A percentile compares a stretch with the other conserved stretches of the same genome.
Conservation (phyloP, 1,140 invertebrate species). For the Brachionus plicatilis region DNA sequence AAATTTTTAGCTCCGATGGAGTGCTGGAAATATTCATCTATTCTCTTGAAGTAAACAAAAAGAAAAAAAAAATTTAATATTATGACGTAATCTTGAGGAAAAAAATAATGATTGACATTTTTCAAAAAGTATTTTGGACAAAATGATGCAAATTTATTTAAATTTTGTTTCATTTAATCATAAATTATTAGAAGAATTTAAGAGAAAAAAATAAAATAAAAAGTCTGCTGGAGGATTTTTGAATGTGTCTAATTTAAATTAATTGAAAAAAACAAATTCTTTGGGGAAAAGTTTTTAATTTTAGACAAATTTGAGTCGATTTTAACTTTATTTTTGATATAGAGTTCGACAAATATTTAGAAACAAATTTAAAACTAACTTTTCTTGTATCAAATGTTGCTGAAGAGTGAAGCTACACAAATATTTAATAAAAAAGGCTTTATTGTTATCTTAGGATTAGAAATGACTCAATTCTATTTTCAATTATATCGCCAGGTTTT, state of each 20-base stretch:
- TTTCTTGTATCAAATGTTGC: not conserved
- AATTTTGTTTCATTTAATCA: not conserved
- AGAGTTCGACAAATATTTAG: not conserved
- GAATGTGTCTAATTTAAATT: not conserved
- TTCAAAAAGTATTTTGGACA: not conserved
- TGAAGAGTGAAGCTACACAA: not conserved
- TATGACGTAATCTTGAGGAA: not conserved
- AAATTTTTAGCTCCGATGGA: not conserved
- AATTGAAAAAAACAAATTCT: not conserved
- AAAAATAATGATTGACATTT: not conserved
- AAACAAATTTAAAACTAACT: not conserved
- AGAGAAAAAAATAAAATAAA: not conserved
- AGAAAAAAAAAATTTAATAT: not conserved
- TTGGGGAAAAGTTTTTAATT: not conserved
- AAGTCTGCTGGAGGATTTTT: not conserved
- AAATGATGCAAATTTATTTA: not conserved
- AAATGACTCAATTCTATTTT: not conserved
- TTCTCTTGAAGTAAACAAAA: not conserved
- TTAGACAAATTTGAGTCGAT: not conserved
- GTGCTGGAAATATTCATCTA: not conserved
- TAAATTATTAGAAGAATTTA: not conserved
- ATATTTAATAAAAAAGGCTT: not conserved
- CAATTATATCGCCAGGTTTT: not conserved
- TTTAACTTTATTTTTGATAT: not conserved
- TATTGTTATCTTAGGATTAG: not conserved